Evolutionary conservation across 2,113 vertebrate species (phyloP), one percentile per base, ranked within the genome.

Genomic region (Galeopterus variegatus): DNA sequence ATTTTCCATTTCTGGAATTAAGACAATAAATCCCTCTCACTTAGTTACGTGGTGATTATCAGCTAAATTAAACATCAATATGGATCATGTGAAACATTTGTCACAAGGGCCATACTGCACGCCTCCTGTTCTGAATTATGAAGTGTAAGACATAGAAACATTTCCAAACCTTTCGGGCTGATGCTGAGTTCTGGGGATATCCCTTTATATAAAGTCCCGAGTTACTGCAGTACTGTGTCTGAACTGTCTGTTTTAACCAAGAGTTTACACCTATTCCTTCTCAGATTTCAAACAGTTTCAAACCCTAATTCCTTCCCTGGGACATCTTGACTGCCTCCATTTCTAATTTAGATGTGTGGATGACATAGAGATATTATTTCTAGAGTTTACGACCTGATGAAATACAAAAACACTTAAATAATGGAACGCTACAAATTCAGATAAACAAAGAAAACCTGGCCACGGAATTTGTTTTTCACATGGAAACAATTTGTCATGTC

Each of bases 391-490:
- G 69, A n/a, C 10, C 18, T 24, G 36, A 24, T 70, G 13, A 77
- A 69, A 75, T 26, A 69, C 15, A 64, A n/a, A 91, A 60, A 36
- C 3, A n/a, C 3, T 28, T 14, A 54, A 26, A 36, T 67, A 72
- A 82, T 87, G n/a, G 9, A 48, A 76, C 12, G 31, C 48, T 84
- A 17, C 65, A 91, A 58, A 85, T 75, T 76, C 24, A 86, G n/a
- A 6, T 52, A 52, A 76, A 60, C 41, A 60, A 65, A 72, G 75
- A 93, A 86, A 65, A 54, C 28, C 4, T 56, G 70, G 58, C 12
- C 28, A 76, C 21, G 83, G 21, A 65, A 50, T 48, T 90, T 88
- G 14, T 79, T 95, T 96, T 56, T 64, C 9, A 48, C n/a, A 77
- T 21, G 65, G 56, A 62, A 91, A 62, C 3, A 65, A 11, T 31